Conservation (phyloP, 2,888 invertebrate species). For the Hypolimnas misippus region DNA sequence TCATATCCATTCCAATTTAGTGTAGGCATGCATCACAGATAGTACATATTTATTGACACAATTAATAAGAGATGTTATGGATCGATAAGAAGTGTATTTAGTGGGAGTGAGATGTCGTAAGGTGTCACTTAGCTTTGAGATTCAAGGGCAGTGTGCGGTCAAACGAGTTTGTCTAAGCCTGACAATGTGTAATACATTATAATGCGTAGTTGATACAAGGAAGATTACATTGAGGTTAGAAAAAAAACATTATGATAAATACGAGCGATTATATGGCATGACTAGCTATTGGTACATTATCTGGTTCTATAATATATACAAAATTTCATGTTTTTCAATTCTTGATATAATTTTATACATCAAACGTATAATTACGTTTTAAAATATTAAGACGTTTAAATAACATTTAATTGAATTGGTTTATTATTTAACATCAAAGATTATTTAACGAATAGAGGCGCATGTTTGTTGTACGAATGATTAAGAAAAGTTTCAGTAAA, state of each 20-base stretch:
- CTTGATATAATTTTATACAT: background rate
- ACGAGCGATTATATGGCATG: conserved; percentile 24
- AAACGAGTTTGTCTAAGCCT: conserved; percentile 61
- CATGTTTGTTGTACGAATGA: background rate
- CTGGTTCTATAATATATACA: conserved; percentile 14
- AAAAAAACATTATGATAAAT: conserved; percentile 35
- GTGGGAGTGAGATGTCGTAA: conserved; percentile 71
- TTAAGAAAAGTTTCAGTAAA: background rate
- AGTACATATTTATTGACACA: conserved; percentile 61
- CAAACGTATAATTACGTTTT: background rate
- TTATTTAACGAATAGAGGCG: background rate
- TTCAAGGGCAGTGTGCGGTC: conserved; percentile 68
- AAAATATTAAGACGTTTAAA: background rate
- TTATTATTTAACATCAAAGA: background rate
- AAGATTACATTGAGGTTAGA: conserved; percentile 38
- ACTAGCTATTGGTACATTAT: conserved; percentile 26
- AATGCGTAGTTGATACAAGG: conserved; percentile 38
- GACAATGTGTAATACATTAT: conserved; percentile 49
- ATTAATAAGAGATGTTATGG: conserved; percentile 59
- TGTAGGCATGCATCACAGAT: conserved; percentile 41
- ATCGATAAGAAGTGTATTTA: conserved; percentile 60
- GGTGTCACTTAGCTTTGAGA: conserved; percentile 62
- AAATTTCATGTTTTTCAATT: background rate
- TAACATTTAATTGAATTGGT: background rate
- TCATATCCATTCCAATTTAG: background rate